These are phyloP conservation scores for Loxodonta africana DNA, from an alignment of 2,113 vertebrate genomes.

Conservation along the genomic window DNA sequence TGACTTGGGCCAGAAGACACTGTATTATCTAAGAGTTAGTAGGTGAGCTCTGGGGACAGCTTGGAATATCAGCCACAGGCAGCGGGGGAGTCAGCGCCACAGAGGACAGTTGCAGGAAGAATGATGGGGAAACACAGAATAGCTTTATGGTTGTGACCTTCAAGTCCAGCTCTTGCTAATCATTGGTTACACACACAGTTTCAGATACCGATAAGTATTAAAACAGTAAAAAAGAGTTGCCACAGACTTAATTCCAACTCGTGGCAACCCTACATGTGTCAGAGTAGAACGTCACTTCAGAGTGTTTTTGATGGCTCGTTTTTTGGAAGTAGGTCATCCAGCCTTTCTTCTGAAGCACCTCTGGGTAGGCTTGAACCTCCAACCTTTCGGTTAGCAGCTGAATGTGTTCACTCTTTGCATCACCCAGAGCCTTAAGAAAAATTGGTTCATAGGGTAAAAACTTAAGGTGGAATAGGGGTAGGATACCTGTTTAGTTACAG, in stretches of 20 bases:
- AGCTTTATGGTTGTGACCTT: background rate
- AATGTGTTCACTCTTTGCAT: too few relatives aligned
- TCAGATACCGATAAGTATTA: background rate
- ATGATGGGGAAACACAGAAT: background rate
- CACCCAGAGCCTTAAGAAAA: background rate
- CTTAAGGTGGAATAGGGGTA: background rate
- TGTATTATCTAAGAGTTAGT: background rate
- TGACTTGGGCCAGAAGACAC: background rate
- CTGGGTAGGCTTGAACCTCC: too few relatives aligned
- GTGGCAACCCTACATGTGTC: too few relatives aligned
- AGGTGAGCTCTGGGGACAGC: too few relatives aligned
- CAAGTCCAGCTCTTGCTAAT: background rate
- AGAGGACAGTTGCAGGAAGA: background rate
- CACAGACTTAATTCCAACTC: too few relatives aligned
- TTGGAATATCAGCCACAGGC: background rate
- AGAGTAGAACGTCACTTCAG: too few relatives aligned
- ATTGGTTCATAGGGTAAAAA: background rate
- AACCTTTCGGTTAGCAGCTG: too few relatives aligned
- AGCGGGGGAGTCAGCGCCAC: accelerated
- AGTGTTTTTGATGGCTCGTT: too few relatives aligned
- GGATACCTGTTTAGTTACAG: background rate
- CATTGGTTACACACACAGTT: background rate
- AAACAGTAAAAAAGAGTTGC: too few relatives aligned
- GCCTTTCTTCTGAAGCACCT: too few relatives aligned
- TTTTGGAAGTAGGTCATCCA: too few relatives aligned